Conservation (phyloP, 2,113 vertebrate species). For the Lamprotornis superbus region DNA sequence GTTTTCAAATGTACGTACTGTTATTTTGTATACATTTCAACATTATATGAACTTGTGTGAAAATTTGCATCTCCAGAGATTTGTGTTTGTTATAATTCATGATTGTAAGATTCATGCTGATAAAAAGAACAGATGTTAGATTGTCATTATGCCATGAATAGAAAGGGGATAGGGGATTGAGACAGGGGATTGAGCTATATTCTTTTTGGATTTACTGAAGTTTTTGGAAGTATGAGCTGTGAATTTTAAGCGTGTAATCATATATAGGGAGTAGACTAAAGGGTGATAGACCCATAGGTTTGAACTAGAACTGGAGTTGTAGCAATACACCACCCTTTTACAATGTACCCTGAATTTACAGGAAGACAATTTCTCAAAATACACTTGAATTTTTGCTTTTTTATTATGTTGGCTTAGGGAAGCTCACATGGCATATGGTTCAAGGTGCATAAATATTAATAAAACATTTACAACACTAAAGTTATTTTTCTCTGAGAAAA, state of each 20-base stretch:
- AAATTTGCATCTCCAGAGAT: background rate
- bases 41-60: too few species aligned
- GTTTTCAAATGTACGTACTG: background rate
- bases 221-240: background rate
- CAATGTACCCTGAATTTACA: too few species aligned
- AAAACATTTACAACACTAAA: background rate
- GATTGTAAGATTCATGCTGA: background rate
- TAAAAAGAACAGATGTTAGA: background rate
- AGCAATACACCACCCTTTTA: background rate
- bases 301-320: background rate
- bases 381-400: background rate
- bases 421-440: background rate
- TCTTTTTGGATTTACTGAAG: background rate
- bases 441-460: background rate
- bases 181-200: background rate
- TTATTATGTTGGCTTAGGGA: background rate
- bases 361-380: background rate
- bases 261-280: background rate
- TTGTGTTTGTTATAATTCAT: background rate
- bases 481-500: background rate
- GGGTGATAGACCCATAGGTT: background rate
- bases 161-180: background rate
- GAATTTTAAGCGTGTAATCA: background rate
- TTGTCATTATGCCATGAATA: background rate
- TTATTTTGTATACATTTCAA: background rate